These are phyloP conservation scores for Drosophila subpulchrella DNA, from an alignment of 1,140 invertebrate species.

Conservation along the genomic window DNA sequence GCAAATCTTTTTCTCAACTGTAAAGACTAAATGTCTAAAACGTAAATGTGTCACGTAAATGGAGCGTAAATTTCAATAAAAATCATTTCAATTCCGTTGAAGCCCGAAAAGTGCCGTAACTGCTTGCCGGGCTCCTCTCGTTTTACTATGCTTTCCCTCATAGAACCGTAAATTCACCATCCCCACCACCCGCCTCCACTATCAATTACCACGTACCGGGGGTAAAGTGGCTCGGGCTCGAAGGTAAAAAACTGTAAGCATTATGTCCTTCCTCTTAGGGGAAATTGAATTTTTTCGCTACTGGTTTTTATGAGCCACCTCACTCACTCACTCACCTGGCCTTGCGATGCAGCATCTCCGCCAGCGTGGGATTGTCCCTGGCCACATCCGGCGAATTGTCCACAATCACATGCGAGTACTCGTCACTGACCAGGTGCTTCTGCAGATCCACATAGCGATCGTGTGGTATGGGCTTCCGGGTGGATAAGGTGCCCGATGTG, in stretches of 20 bases:
- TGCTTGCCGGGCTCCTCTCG: slow-evolving; percentile 19
- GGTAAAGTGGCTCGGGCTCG: slow-evolving; percentile 48
- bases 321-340: slow-evolving; percentile 85
- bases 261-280: slow-evolving; percentile 71
- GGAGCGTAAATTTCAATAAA: slow-evolving; percentile 83
- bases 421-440: slow-evolving; percentile 65
- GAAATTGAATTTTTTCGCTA: slow-evolving; percentile 76
- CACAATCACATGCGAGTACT: slow-evolving; percentile 78
- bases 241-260: slow-evolving; percentile 63
- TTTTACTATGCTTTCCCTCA: background rate
- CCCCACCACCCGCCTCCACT: background rate
- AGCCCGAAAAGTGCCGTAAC: slow-evolving; percentile 69
- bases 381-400: slow-evolving; percentile 84
- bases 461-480: slow-evolving; percentile 77
- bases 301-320: slow-evolving; percentile 13
- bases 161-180: background rate
- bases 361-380: slow-evolving; percentile 88
- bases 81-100: slow-evolving; percentile 80
- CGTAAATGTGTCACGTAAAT: slow-evolving; percentile 83
- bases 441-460: slow-evolving; percentile 87
- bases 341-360: slow-evolving; percentile 87
- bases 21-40: slow-evolving; percentile 72
- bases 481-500: slow-evolving; percentile 40
- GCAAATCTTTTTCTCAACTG: slow-evolving; percentile 29
- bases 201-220: slow-evolving; percentile 46